A percentile compares a stretch with the other conserved stretches of the same genome.
Conservation (phyloP, 2,797 vertebrate genomes). For the Melanotaenia parkinsoni region DNA sequence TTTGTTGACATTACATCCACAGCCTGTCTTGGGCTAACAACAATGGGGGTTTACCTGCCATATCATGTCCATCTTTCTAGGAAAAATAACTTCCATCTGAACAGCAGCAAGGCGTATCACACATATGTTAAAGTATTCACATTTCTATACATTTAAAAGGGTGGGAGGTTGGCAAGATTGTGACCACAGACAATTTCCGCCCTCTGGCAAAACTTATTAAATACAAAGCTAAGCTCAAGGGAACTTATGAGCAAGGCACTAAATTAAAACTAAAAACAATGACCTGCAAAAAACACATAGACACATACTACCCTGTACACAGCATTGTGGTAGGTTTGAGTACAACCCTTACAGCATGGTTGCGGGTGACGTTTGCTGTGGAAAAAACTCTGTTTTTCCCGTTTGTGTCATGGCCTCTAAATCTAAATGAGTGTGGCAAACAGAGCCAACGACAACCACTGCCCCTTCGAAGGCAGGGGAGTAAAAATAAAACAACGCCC, state of each 20-base stretch:
- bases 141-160: constrained; percentile 51
- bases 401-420: constrained; percentile 68
- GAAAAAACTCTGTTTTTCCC: constrained; percentile 60
- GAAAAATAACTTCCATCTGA: constrained; percentile 34
- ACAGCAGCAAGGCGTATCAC: constrained; percentile 25
- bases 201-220: constrained; percentile 61
- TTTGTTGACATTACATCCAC: constrained; percentile 35
- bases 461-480: constrained; percentile 63
- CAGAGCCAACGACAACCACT: constrained; percentile 78
- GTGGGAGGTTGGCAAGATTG: constrained; percentile 55
- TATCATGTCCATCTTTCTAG: constrained; percentile 3
- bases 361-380: constrained; percentile 35
- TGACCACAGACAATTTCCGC: constrained; percentile 66
- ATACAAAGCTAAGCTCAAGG: constrained; percentile 44
- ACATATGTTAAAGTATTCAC: constrained; percentile 60
- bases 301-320: constrained; percentile 6
- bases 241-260: constrained; percentile 52
- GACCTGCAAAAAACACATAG: constrained; percentile 26
- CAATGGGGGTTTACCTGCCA: constrained; percentile 17
- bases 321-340: constrained; percentile 37
- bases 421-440: constrained; percentile 67
- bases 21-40: constrained; percentile 31
- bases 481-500: constrained; percentile 77
- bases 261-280: constrained; percentile 66
- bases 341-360: constrained; percentile 32